Conservation (phyloP, 2,113 vertebrate species). For the Cyphotilapia sp. region DNA sequence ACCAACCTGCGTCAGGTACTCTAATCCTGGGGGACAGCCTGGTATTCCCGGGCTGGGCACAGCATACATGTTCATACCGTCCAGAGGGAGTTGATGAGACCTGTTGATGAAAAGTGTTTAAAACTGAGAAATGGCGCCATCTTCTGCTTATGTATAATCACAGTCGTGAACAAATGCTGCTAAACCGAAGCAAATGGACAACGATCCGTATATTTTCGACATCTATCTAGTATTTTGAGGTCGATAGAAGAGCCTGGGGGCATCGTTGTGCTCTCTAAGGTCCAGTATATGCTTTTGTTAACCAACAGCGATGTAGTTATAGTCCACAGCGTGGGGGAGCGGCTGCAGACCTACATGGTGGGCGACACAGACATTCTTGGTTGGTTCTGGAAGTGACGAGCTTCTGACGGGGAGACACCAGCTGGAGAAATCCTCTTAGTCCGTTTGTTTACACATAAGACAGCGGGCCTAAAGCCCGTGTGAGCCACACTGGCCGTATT, state of each 20-base stretch:
- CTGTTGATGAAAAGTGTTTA: conserved; percentile 7
- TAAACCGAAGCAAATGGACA: not conserved
- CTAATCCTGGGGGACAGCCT: conserved; percentile 69
- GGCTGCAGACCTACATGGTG: not conserved
- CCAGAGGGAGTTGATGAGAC: not conserved
- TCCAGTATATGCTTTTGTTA: not conserved
- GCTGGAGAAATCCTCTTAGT: not conserved
- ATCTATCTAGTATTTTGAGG: not conserved
- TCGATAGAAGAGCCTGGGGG: not conserved
- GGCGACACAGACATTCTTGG: not conserved
- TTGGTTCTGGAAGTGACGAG: conserved; percentile 15
- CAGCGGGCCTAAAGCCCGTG: not conserved
- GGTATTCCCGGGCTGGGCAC: conserved; percentile 63
- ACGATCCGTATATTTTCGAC: not conserved
- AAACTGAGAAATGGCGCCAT: conserved; percentile 33
- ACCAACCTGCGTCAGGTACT: conserved; percentile 72
- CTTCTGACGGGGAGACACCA: not conserved
- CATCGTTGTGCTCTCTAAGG: not conserved
- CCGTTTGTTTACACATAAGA: not conserved
- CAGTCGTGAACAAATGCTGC: not conserved
- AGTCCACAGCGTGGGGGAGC: not conserved
- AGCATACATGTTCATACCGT: conserved; percentile 66
- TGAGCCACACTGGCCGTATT: not conserved
- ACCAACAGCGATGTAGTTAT: not conserved
- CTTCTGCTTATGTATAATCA: not conserved